These are phyloP conservation scores for Gnatocerus cornutus DNA, from an alignment of 2,888 invertebrate species.

Conservation along the genomic window DNA sequence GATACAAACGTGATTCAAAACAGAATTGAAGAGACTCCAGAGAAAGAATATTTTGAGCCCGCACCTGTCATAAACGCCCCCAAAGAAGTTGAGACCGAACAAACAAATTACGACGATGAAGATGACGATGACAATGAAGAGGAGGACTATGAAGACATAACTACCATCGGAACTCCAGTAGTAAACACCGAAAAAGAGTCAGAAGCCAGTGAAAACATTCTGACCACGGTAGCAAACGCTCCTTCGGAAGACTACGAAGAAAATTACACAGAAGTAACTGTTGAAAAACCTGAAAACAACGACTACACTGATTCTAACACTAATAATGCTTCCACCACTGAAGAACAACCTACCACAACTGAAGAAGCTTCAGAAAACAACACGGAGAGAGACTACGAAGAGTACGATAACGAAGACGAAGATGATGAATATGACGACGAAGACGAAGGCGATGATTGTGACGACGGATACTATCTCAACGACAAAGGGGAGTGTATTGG, in stretches of 20 bases:
- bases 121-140: conserved; percentile 2
- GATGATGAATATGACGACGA: conserved; percentile 44
- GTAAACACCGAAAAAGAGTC: too few species aligned
- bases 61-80: too few species aligned
- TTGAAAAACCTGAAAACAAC: not conserved
- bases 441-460: conserved; percentile 23
- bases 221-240: conserved; percentile 36
- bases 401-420: conserved; percentile 27
- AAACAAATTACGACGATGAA: too few species aligned
- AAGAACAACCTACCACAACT: conserved; percentile 5
- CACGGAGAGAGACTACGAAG: conserved; percentile 13
- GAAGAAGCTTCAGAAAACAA: conserved; percentile 12
- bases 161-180: not conserved
- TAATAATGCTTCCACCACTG: not conserved
- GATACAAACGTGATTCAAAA: conserved; percentile 11
- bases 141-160: not conserved
- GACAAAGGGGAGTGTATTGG: conserved; percentile 70
- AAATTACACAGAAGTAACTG: conserved; percentile 2
- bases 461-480: conserved; percentile 29
- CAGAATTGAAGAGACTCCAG: conserved; percentile 3
- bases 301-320: not conserved
- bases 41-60: too few species aligned
- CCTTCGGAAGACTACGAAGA: conserved; percentile 35
- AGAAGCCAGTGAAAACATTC: not conserved
- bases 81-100: too few species aligned